Percentiles rank a stretch among this genome's conserved stretches.
Evolutionary conservation across 2,797 vertebrate genomes (phyloP).

Genomic region (Sebastes reedi): DNA sequence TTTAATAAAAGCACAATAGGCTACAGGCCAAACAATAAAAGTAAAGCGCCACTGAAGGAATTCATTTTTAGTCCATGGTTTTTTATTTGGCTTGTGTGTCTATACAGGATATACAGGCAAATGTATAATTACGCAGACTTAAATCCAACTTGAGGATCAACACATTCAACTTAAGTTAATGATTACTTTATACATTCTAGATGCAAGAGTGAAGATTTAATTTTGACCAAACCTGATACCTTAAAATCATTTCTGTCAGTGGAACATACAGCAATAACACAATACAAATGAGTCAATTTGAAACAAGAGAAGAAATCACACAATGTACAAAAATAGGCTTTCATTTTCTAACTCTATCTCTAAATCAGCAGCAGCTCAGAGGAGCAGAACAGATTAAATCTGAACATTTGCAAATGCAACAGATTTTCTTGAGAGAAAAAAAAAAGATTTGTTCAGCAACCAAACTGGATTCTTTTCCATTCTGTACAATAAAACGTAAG

Average conservation of each 20-base stretch:
- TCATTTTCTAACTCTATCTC: not conserved
- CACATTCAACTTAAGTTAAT: not conserved
- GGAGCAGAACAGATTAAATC: not conserved
- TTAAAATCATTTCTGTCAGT: not conserved
- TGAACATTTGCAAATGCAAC: not conserved
- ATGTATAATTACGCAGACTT: not conserved
- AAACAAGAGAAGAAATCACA: constrained; percentile 13
- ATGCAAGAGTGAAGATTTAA: not conserved
- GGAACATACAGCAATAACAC: not conserved
- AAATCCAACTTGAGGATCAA: not conserved
- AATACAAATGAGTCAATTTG: not conserved
- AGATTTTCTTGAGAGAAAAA: not conserved
- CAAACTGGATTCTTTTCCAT: not conserved
- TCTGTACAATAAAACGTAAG: constrained; percentile 6
- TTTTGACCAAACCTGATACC: not conserved
- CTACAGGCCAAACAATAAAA: not conserved
- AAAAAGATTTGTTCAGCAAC: not conserved
- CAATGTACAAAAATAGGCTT: constrained; percentile 29
- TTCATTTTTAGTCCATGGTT: not conserved
- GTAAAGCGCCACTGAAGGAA: not conserved
- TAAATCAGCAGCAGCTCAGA: constrained; percentile 13
- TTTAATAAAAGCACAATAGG: constrained; percentile 7
- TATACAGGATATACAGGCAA: not conserved
- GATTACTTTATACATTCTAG: not conserved
- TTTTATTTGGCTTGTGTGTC: constrained; percentile 11